These are phyloP conservation scores for Cephus spinipes DNA, from an alignment of 2,888 invertebrate species.

Conservation along the genomic window DNA sequence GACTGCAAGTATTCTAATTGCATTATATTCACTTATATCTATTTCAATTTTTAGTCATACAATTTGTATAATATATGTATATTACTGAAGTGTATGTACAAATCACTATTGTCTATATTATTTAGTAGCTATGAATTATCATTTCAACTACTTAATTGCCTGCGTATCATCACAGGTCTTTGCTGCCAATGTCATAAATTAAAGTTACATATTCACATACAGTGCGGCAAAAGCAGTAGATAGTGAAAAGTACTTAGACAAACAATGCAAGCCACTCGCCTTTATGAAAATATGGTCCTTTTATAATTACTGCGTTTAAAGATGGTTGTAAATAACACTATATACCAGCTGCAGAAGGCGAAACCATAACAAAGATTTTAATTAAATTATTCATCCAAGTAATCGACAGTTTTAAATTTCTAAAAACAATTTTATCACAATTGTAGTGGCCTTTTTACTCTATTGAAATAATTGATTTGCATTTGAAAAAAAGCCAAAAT, in stretches of 20 bases:
- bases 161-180: conserved; percentile 10
- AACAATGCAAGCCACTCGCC: neutral
- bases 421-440: neutral
- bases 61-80: conserved; percentile 21
- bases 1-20: conserved; percentile 11
- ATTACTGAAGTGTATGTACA: conserved; percentile 25
- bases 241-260: neutral
- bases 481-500: neutral
- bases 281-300: neutral
- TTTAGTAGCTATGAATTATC: conserved; percentile 17
- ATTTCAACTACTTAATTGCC: conserved; percentile 17
- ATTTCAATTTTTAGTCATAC: conserved; percentile 14
- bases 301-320: neutral
- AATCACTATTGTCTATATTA: conserved; percentile 20
- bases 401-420: neutral
- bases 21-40: conserved; percentile 14
- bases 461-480: neutral
- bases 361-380: neutral
- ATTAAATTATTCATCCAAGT: neutral
- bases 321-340: neutral
- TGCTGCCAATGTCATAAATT: conserved; percentile 16
- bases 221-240: neutral
- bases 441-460: neutral
- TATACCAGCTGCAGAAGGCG: neutral
- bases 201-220: conserved; percentile 8